These are phyloP conservation scores for Dolichotis patagonum DNA, from an alignment of 2,113 vertebrate genomes.

Conservation along the genomic window DNA sequence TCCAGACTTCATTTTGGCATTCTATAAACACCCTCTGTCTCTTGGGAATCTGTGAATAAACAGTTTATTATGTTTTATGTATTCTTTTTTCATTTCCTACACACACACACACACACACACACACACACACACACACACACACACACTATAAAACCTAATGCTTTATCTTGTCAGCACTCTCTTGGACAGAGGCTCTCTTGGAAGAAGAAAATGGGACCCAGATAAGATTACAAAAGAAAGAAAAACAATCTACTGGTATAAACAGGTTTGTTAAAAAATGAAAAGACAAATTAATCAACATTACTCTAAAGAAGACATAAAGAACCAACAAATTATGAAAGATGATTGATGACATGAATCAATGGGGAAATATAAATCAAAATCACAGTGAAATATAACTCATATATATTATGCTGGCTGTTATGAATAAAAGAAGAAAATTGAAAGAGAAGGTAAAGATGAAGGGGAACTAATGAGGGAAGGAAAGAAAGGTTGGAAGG, in stretches of 20 bases:
- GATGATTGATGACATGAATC: neutral
- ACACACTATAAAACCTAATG: neutral
- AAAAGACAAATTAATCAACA: neutral
- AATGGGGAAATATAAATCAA: neutral
- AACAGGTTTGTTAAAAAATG: neutral
- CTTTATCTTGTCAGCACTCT: neutral
- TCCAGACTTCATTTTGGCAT: neutral
- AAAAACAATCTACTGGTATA: neutral
- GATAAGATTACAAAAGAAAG: neutral
- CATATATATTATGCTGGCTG: neutral
- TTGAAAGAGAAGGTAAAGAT: neutral
- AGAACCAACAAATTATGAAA: neutral
- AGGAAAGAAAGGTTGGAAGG: too few relatives aligned
- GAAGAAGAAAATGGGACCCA: neutral
- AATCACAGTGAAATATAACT: neutral
- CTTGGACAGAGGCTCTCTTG: neutral
- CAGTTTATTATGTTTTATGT: neutral
- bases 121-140: neutral
- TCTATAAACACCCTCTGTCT: neutral
- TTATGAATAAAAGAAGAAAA: neutral
- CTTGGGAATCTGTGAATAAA: neutral
- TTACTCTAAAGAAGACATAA: neutral
- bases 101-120: neutral
- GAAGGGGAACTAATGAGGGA: neutral
- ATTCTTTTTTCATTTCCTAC: neutral